Percentiles rank a stretch among this genome's conserved stretches.
Conservation (phyloP, 2,113 vertebrate genomes). For the western clawed frog (Xenopus tropicalis) region UCB_Xtro_10.0 CM004443.2:9908001-9908500, state of each 20-base stretch:
- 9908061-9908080: constrained; percentile 51
- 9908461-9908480: no score
- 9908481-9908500: no score
- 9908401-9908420: no score
- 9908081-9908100: constrained; percentile 40
- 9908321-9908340: no score
- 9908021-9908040: constrained; percentile 53
- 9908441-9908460: no score
- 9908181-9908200: constrained; percentile 29
- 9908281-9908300: constrained; percentile 20
- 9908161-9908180: constrained; percentile 38
- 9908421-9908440: no score
- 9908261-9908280: constrained; percentile 11
- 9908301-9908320: no score
- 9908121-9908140: constrained; percentile 39
- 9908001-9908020: constrained; percentile 53
- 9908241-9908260: neutral
- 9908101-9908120: constrained; percentile 34
- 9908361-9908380: no score
- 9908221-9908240: constrained; percentile 33
- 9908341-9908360: no score
- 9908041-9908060: constrained; percentile 53
- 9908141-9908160: constrained; percentile 36
- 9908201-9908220: constrained; percentile 33
- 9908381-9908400: no score